Conservation (phyloP, 2,113 vertebrate species). For the Nothoprocta perdicaria region DNA sequence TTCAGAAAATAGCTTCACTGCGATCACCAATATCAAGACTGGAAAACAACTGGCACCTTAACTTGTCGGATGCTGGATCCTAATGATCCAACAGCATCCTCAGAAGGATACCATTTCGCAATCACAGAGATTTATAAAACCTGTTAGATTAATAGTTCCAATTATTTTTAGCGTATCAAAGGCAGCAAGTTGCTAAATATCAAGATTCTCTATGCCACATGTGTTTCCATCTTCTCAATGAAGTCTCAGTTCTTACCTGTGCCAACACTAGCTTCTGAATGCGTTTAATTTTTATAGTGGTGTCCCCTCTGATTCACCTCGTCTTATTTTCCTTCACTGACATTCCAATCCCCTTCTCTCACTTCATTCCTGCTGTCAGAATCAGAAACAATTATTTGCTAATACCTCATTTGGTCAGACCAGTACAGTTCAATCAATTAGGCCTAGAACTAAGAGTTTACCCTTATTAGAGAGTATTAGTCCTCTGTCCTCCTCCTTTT, state of each 20-base stretch:
- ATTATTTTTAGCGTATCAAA: slow-evolving; percentile 10
- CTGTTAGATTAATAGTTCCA: background rate
- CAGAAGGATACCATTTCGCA: background rate
- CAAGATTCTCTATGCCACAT: background rate
- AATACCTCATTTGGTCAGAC: background rate
- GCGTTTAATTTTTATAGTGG: background rate
- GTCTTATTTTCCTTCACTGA: background rate
- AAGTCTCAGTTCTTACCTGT: background rate
- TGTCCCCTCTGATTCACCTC: background rate
- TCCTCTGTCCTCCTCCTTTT: background rate
- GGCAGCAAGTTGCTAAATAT: background rate
- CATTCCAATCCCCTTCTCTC: background rate
- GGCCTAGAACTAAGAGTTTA: background rate
- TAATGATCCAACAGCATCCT: background rate
- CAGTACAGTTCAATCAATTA: background rate
- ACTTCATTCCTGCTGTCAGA: background rate
- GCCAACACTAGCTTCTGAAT: background rate
- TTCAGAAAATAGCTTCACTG: background rate
- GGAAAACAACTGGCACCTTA: background rate
- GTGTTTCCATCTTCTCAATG: background rate
- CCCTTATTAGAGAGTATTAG: too few relatives aligned
- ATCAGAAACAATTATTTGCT: background rate
- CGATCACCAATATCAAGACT: background rate
- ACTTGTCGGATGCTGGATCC: background rate
- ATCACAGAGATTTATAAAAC: background rate